Percentiles rank a stretch among this genome's conserved stretches.
Evolutionary conservation across 2,888 invertebrate genomes (phyloP).

Genomic region (Acanthosepion lycidas): DNA sequence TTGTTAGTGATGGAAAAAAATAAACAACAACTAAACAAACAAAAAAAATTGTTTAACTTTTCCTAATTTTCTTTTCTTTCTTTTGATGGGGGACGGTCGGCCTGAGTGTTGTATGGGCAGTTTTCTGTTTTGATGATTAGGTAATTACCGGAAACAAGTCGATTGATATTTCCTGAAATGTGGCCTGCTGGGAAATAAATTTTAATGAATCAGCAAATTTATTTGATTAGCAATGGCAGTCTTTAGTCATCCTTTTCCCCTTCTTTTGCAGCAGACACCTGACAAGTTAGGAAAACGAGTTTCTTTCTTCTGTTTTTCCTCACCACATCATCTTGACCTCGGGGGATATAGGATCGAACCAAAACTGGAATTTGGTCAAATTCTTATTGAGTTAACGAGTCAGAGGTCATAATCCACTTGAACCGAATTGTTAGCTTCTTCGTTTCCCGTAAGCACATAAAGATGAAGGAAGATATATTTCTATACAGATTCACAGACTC

Average conservation of each 20-base stretch:
- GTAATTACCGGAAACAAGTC: neutral
- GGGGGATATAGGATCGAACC: neutral
- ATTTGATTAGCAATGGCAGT: neutral
- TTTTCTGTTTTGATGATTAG: neutral
- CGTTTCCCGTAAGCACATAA: too few relatives aligned
- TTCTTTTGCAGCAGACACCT: neutral
- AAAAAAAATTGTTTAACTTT: too few relatives aligned
- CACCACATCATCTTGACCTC: neutral
- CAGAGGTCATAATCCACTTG: neutral
- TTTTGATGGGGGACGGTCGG: neutral
- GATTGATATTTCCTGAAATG: constrained; percentile 18
- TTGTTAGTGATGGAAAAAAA: too few relatives aligned
- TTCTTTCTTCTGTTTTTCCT: neutral
- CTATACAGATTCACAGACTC: too few relatives aligned
- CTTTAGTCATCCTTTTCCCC: neutral
- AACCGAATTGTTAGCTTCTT: neutral
- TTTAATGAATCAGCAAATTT: constrained; percentile 22
- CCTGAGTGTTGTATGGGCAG: neutral
- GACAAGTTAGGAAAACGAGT: neutral
- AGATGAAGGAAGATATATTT: too few relatives aligned
- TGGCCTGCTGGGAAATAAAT: neutral
- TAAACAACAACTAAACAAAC: too few relatives aligned
- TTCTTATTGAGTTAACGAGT: neutral
- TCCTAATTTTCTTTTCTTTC: neutral
- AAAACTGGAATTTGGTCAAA: constrained; percentile 33